These are phyloP conservation scores for Trachelus troglodyta DNA, from an alignment of 2,888 invertebrate species.

Conservation along the genomic window DNA sequence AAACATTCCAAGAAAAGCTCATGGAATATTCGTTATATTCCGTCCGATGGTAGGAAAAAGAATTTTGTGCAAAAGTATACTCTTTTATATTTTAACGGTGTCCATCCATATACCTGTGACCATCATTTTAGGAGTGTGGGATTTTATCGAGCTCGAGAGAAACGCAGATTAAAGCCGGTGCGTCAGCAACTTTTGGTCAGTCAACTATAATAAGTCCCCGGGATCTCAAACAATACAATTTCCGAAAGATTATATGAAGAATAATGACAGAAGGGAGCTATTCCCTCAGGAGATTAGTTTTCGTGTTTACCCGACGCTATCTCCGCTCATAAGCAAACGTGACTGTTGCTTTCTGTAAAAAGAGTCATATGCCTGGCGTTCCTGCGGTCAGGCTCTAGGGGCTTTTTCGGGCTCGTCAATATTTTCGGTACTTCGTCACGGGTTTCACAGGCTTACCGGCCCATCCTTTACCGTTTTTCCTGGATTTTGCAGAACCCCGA, in stretches of 20 bases:
- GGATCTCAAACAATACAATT: conserved; percentile 53
- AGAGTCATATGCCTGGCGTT: conserved; percentile 14
- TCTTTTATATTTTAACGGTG: not conserved
- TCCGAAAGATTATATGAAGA: conserved; percentile 51
- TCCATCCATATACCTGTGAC: not conserved
- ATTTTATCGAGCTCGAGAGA: conserved; percentile 2
- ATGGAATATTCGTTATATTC: not conserved
- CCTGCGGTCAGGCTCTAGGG: not conserved
- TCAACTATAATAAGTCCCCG: conserved; percentile 43
- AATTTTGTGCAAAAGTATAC: not conserved
- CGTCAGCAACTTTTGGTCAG: conserved; percentile 54
- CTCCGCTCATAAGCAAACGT: conserved; percentile 44
- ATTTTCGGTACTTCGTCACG: conserved; percentile 37
- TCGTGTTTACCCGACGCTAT: conserved; percentile 44
- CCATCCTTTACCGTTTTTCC: conserved; percentile 1
- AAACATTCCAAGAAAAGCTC: not conserved
- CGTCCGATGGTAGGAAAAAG: not conserved
- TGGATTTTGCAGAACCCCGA: not conserved
- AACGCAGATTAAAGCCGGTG: conserved; percentile 48
- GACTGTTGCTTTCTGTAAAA: conserved; percentile 45
- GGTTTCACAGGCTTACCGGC: conserved; percentile 13
- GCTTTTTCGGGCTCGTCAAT: conserved; percentile 35
- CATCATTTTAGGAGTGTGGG: not conserved
- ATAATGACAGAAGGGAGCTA: conserved; percentile 39
- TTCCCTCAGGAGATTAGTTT: conserved; percentile 39